These are phyloP conservation scores for Platorchestia sp. DNA, from an alignment of 1,140 invertebrate genomes.

Conservation along the genomic window DNA sequence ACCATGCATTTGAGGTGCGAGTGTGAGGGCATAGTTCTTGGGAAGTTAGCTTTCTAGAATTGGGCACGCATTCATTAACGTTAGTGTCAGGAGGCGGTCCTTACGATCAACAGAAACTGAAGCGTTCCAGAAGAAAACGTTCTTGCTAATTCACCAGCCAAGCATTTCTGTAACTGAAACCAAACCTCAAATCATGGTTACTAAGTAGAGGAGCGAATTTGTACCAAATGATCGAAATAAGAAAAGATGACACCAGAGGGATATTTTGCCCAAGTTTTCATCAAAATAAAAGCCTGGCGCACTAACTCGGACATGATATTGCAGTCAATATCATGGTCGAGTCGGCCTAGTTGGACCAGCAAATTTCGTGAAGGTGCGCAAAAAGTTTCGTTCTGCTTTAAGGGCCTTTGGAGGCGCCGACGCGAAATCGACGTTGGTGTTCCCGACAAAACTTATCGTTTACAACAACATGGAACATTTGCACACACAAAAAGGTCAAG, in stretches of 20 bases:
- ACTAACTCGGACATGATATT: not conserved
- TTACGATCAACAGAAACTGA: not conserved
- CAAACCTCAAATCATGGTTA: not conserved
- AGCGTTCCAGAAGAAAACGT: not conserved
- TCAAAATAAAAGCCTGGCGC: not conserved
- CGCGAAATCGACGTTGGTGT: not conserved
- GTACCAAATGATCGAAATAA: not conserved
- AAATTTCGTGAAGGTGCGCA: not conserved
- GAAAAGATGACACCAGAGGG: not conserved
- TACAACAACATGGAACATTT: not conserved
- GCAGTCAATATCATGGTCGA: not conserved
- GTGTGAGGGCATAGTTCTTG: not conserved
- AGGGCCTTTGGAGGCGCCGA: not conserved
- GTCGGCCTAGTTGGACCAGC: not conserved
- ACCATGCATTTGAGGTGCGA: not conserved
- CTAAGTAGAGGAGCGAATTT: not conserved
- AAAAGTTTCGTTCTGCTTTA: not conserved
- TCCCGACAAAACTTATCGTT: not conserved
- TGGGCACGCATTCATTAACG: not conserved
- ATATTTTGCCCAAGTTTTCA: not conserved
- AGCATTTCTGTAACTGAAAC: not conserved
- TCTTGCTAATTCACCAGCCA: conserved; percentile 18
- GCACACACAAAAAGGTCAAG: not conserved
- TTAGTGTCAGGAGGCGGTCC: conserved; percentile 13
- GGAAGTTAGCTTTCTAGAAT: not conserved